A percentile compares a stretch with the other conserved stretches of the same genome.
phyloP scores from a whole-genome alignment of 2,797 vertebrate species.

The Chelmon rostratus region DNA sequence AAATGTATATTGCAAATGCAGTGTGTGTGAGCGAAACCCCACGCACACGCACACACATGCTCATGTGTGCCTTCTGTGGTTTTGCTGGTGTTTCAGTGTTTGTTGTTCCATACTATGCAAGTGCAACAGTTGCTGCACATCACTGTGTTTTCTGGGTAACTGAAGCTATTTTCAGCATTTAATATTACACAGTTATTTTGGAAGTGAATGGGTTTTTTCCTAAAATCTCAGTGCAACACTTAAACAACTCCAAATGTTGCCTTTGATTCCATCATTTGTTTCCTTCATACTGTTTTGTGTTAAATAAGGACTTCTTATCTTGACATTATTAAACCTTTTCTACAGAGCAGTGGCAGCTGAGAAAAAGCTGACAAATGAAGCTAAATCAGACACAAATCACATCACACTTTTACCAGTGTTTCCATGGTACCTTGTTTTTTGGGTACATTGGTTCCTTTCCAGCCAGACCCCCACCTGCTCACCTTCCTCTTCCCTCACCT shows the following conservation, averaged over 20 bases:
- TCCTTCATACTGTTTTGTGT: neutral
- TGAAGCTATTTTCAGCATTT: constrained; percentile 21
- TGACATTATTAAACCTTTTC: neutral
- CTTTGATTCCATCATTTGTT: neutral
- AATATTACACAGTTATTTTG: neutral
- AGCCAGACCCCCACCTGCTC: constrained; percentile 61
- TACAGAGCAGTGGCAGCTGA: constrained; percentile 1
- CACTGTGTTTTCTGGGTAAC: constrained; percentile 3
- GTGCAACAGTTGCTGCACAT: neutral
- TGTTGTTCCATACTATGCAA: neutral
- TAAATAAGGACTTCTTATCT: neutral
- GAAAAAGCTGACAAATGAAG: constrained; percentile 30
- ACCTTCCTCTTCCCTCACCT: constrained; percentile 72
- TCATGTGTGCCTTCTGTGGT: neutral
- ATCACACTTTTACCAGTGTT: constrained; percentile 67
- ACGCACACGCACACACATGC: too few relatives aligned
- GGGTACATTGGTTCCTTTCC: constrained; percentile 49
- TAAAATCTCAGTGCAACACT: neutral
- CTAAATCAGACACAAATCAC: constrained; percentile 69
- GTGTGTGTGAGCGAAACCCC: too few relatives aligned
- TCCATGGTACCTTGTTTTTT: constrained; percentile 50
- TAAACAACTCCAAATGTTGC: neutral
- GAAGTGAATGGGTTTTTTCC: neutral
- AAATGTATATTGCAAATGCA: neutral
- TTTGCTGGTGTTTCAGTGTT: neutral